These are phyloP conservation scores for Phaonia tiefii DNA, from an alignment of 2,888 invertebrate genomes.

Conservation along the genomic window DNA sequence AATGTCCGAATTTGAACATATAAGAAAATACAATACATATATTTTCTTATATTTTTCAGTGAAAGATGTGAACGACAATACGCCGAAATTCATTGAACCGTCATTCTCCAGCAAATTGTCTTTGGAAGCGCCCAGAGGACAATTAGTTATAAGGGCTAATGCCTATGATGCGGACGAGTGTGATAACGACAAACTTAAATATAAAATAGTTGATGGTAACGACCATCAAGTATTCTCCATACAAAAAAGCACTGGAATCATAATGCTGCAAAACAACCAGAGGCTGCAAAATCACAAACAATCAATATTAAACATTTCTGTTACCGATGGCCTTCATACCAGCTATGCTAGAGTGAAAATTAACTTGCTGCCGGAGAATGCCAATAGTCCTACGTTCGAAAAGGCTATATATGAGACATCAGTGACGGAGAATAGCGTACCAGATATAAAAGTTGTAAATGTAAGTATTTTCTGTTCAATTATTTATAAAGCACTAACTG, in stretches of 20 bases:
- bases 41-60: conserved; percentile 81
- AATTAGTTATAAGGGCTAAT: conserved; percentile 92
- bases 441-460: conserved; percentile 88
- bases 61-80: conserved; percentile 94
- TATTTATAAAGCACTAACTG: too few relatives aligned
- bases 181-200: conserved; percentile 88
- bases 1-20: too few relatives aligned
- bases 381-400: conserved; percentile 89
- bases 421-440: conserved; percentile 89
- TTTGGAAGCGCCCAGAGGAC: conserved; percentile 90
- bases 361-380: conserved; percentile 89
- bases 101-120: conserved; percentile 90
- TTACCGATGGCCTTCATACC: conserved; percentile 97
- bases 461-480: conserved; percentile 79
- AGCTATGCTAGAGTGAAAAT: conserved; percentile 92
- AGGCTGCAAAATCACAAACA: conserved; percentile 85
- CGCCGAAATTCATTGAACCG: conserved; percentile 91
- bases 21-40: too few relatives aligned
- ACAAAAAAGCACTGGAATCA: conserved; percentile 83
- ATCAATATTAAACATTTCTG: conserved; percentile 93
- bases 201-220: conserved; percentile 91
- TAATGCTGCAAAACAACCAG: conserved; percentile 88
- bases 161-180: conserved; percentile 93
- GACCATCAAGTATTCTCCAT: conserved; percentile 88
- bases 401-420: conserved; percentile 89